These are phyloP conservation scores for Dufourea novaeangliae DNA, from an alignment of 1,140 invertebrate species.

Conservation along the genomic window DNA sequence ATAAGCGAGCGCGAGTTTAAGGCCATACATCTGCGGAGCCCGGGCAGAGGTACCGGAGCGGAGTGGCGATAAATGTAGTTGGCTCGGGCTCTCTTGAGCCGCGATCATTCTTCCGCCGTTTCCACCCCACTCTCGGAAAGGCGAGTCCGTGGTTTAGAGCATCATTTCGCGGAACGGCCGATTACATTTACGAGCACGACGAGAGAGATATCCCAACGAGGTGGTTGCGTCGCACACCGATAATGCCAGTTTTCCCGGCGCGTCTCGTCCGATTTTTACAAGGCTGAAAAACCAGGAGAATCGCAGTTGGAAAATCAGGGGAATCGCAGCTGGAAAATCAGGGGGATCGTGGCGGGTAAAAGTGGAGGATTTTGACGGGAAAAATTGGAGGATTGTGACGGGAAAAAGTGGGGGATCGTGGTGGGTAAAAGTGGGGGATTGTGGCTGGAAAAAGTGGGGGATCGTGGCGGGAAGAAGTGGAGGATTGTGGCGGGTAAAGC, in stretches of 20 bases:
- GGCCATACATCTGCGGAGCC: constrained; percentile 50
- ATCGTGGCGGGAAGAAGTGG: too few relatives aligned
- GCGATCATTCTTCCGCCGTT: constrained; percentile 54
- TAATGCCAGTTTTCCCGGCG: background rate
- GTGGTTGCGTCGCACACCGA: background rate
- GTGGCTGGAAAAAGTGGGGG: too few relatives aligned
- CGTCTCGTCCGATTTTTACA: background rate
- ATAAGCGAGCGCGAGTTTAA: constrained; percentile 53
- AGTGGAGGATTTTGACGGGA: too few relatives aligned
- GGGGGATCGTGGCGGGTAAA: too few relatives aligned
- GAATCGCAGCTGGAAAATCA: too few relatives aligned
- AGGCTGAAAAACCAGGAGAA: background rate
- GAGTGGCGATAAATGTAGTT: constrained; percentile 68
- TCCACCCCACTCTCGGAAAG: too few relatives aligned
- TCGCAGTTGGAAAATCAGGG: too few relatives aligned
- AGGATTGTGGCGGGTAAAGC: too few relatives aligned
- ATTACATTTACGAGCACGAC: constrained; percentile 52
- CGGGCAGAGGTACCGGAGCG: constrained; percentile 21
- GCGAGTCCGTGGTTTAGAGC: constrained; percentile 55
- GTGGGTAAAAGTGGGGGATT: too few relatives aligned
- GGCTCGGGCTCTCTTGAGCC: constrained; percentile 58
- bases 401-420: too few relatives aligned
- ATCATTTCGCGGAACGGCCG: constrained; percentile 54
- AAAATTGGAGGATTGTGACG: too few relatives aligned
- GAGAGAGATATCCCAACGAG: background rate